Base-by-base conservation (phyloP, 64 coral and sea anemone genomes). In the Actinia equina region DNA sequence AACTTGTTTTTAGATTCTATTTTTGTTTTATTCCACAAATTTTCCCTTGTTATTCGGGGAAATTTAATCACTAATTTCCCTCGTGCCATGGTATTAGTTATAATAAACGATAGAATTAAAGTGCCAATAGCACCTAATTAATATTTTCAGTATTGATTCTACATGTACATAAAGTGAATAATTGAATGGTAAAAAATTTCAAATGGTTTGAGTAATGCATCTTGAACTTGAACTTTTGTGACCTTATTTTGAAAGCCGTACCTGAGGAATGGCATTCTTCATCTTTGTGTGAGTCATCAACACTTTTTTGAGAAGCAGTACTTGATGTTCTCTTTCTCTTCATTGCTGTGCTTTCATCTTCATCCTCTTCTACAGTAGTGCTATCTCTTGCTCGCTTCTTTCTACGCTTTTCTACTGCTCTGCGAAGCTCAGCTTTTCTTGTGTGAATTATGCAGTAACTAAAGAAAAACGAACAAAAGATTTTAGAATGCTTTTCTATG, bases 381-480 rank as follows among this genome's bases (percentile, higher is more conserved):
- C 90, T 79, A 77, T 91, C 63, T 88, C 83, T 74, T 89, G 90
- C 46, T 41, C 79, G 52, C 46, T 82, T 92, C 74, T 99, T 99
- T 45, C 82, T 88, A 63, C 90, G 81, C 55, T 92, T 93, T 88
- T 99, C 97, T 37, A 99, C 93, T 22, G 93, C 97, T 77, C 93
- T 87, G 12, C 97, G 90, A 20, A 99, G 83, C 59, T 95, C 97
- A 41, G 97, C 91, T 83, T 99, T 95, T 20, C 97, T 90, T 37
- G 93, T 95, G 20, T 99, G 97, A 86, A 99, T 95, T 41, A 99
- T 90, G 84, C 97, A 99, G 83, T 95, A 99, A 63, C 97, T 99
- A 44, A 30, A 94, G 77, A 57, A n/a, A 70, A 74, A 15, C 3
- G 42, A 19, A n/a, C 9, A 74, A 74, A 74, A 14, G 11, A 41